These are phyloP conservation scores for Philonicus albiceps DNA, from an alignment of 2,888 invertebrate genomes.

Conservation along the genomic window DNA sequence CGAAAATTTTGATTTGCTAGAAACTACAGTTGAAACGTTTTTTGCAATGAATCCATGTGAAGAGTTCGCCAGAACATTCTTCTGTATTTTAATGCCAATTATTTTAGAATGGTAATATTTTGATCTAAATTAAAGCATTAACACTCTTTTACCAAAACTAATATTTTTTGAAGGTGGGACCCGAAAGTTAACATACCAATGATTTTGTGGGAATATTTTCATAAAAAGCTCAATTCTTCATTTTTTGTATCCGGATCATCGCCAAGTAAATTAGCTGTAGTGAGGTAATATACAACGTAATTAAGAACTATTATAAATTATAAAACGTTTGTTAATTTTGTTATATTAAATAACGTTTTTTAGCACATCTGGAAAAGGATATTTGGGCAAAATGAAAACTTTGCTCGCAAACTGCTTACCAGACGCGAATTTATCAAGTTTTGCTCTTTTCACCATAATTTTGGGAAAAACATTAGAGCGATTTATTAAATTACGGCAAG, in stretches of 20 bases:
- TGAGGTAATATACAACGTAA: slow-evolving; percentile 52
- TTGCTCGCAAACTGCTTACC: slow-evolving; percentile 54
- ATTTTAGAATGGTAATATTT: slow-evolving; percentile 57
- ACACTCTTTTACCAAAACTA: slow-evolving; percentile 17
- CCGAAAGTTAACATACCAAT: slow-evolving; percentile 65
- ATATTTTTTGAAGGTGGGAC: slow-evolving; percentile 60
- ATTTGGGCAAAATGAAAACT: slow-evolving; percentile 60
- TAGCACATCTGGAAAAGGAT: slow-evolving; percentile 55
- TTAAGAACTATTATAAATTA: background rate
- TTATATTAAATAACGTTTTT: background rate
- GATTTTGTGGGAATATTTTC: slow-evolving; percentile 69
- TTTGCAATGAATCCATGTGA: slow-evolving; percentile 64
- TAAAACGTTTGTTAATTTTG: too few species aligned
- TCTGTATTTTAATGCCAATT: slow-evolving; percentile 63
- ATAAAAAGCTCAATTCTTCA: slow-evolving; percentile 67
- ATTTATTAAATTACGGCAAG: slow-evolving; percentile 49
- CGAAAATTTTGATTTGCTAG: slow-evolving; percentile 64
- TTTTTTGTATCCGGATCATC: slow-evolving; percentile 65
- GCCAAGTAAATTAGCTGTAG: slow-evolving; percentile 63
- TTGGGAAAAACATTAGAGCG: slow-evolving; percentile 61
- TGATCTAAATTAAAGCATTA: background rate
- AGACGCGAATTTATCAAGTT: slow-evolving; percentile 62
- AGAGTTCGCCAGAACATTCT: slow-evolving; percentile 63
- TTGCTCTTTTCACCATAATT: slow-evolving; percentile 64
- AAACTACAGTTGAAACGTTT: slow-evolving; percentile 63